Evolutionary conservation across 1,140 invertebrate genomes (phyloP).

Genomic region (Muscidifurax raptorellus): DNA sequence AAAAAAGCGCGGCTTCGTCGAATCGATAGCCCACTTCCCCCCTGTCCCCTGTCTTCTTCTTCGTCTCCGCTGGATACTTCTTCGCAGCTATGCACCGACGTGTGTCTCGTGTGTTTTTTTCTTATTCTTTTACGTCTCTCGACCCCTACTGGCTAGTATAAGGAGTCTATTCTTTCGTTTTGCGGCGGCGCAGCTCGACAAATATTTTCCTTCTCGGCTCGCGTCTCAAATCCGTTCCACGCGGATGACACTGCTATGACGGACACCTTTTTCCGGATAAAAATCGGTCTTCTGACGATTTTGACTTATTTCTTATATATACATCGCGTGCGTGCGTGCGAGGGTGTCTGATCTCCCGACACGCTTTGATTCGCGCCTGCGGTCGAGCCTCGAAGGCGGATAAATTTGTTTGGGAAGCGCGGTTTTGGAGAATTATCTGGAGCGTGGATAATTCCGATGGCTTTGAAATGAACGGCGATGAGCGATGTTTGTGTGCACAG

Average conservation of each 20-base stretch:
- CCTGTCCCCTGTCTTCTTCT: slow-evolving; percentile 9
- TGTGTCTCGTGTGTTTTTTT: slow-evolving; percentile 6
- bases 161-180: slow-evolving; percentile 33
- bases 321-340: background rate
- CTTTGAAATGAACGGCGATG: background rate
- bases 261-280: background rate
- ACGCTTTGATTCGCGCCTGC: background rate
- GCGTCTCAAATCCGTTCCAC: slow-evolving; percentile 26
- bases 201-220: slow-evolving; percentile 57
- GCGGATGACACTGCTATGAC: background rate
- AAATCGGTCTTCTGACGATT: background rate
- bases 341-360: background rate
- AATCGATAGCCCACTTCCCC: background rate
- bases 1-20: slow-evolving; percentile 1
- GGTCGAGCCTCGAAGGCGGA: background rate
- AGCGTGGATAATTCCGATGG: background rate
- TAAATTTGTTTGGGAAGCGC: background rate
- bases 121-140: background rate
- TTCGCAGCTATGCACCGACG: background rate
- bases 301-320: background rate
- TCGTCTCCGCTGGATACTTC: background rate
- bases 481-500: background rate
- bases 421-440: background rate
- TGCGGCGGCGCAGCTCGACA: slow-evolving; percentile 35
- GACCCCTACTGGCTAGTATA: background rate